Conservation (phyloP, 2,113 vertebrate genomes). For the Myotis lucifugus region DNA sequence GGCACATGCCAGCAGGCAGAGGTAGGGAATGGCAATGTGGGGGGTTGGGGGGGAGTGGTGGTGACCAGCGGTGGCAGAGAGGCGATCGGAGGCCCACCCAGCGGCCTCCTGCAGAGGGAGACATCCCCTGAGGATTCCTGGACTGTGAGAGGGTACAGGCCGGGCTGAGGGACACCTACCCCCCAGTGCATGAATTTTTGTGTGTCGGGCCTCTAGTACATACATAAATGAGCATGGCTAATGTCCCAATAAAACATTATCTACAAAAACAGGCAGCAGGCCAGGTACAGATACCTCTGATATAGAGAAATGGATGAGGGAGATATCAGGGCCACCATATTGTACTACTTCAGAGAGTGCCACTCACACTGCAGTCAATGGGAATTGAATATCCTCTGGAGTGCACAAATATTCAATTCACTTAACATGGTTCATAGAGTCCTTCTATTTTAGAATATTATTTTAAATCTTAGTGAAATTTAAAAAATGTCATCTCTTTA, state of each 20-base stretch:
- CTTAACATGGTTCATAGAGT: background rate
- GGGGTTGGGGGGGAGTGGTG: too few species aligned
- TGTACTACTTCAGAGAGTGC: background rate
- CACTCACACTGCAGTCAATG: background rate
- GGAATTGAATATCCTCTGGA: background rate
- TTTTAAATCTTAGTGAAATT: background rate
- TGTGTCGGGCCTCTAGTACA: background rate
- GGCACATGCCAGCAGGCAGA: too few species aligned
- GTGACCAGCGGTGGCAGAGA: too few species aligned
- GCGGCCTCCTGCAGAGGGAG: too few species aligned
- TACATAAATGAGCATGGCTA: conserved; percentile 8
- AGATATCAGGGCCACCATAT: background rate
- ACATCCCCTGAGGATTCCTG: too few species aligned
- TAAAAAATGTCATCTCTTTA: background rate
- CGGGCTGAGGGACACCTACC: too few species aligned
- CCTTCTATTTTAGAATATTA: conserved; percentile 20
- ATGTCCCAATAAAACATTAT: conserved; percentile 21
- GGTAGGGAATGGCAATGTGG: too few species aligned
- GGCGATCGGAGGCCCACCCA: accelerated
- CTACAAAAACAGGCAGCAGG: background rate
- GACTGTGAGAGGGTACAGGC: too few species aligned
- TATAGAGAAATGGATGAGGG: background rate
- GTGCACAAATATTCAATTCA: background rate
- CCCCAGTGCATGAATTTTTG: too few species aligned
- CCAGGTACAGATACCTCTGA: background rate